Percentiles rank a stretch among this genome's conserved stretches.
phyloP scores from a whole-genome alignment of 2,113 vertebrate species.

The Garra rufa region DNA sequence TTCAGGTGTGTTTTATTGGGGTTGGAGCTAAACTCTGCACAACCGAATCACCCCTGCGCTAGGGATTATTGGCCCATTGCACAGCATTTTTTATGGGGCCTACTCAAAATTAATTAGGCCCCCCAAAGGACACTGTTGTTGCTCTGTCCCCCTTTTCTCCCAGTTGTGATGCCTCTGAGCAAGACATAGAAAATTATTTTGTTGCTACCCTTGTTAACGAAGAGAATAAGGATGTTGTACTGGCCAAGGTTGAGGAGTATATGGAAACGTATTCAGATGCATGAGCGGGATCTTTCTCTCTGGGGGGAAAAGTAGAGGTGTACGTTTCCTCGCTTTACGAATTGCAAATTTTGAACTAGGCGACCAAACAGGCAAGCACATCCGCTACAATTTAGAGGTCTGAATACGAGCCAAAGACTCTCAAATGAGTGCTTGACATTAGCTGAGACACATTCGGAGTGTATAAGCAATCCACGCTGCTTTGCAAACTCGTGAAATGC shows the following conservation, averaged over 20 bases:
- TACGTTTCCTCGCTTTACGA: neutral
- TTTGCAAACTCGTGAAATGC: conserved; percentile 15
- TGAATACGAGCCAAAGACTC: neutral
- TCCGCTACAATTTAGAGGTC: neutral
- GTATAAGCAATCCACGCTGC: neutral
- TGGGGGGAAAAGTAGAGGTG: neutral
- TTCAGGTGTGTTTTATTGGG: too few relatives aligned
- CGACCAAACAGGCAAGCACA: neutral
- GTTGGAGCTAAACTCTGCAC: too few relatives aligned
- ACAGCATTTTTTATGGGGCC: too few relatives aligned
- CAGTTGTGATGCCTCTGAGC: too few relatives aligned
- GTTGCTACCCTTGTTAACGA: neutral
- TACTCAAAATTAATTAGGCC: too few relatives aligned
- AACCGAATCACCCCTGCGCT: too few relatives aligned
- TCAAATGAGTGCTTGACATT: conserved; percentile 8
- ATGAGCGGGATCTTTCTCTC: neutral
- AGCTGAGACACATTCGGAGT: neutral
- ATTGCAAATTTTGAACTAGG: neutral
- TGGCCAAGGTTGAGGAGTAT: neutral
- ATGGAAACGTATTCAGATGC: neutral
- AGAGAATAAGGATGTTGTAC: neutral
- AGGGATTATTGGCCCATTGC: too few relatives aligned
- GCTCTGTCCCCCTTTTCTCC: too few relatives aligned
- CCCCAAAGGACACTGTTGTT: too few relatives aligned
- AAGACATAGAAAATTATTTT: neutral